Evolutionary conservation across 2,888 invertebrate species (phyloP).

Genomic region (Sphaerophoria rueppellii): DNA sequence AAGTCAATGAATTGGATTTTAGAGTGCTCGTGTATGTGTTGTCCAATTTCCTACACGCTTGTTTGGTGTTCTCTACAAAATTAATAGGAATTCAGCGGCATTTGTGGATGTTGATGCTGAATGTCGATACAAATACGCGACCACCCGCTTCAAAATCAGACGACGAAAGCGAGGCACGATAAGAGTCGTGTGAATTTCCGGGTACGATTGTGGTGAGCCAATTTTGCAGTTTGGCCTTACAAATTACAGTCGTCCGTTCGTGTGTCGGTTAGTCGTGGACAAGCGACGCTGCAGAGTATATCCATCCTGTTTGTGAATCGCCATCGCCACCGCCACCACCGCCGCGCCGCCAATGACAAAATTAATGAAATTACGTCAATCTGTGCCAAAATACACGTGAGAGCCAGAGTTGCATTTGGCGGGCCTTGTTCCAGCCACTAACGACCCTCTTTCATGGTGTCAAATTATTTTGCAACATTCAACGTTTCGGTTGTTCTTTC

Average conservation of each 20-base stretch:
- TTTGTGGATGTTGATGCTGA: neutral
- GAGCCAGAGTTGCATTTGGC: slow-evolving; percentile 20
- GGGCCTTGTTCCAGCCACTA: slow-evolving; percentile 32
- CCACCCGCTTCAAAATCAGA: neutral
- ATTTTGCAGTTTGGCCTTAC: slow-evolving; percentile 62
- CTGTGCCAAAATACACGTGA: slow-evolving; percentile 55
- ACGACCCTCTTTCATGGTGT: slow-evolving; percentile 27
- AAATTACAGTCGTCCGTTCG: slow-evolving; percentile 39
- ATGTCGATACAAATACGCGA: slow-evolving; percentile 9
- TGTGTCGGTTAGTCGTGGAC: neutral
- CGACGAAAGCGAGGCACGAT: neutral
- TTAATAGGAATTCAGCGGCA: slow-evolving; percentile 53
- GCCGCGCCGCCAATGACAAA: neutral
- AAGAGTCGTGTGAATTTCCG: slow-evolving; percentile 44
- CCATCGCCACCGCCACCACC: neutral
- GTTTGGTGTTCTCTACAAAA: slow-evolving; percentile 22
- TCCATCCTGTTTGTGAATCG: neutral
- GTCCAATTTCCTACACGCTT: neutral
- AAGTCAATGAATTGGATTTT: slow-evolving; percentile 58
- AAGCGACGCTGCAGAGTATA: neutral
- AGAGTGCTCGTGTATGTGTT: neutral
- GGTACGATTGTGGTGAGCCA: slow-evolving; percentile 58
- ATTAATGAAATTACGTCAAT: slow-evolving; percentile 72
- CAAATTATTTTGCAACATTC: slow-evolving; percentile 55
- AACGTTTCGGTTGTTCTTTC: neutral